Percentiles rank a stretch among this genome's conserved stretches.
These are phyloP conservation scores for Sylvia atricapilla DNA, from an alignment of 2,113 vertebrate genomes.

Conservation along the genomic window DNA sequence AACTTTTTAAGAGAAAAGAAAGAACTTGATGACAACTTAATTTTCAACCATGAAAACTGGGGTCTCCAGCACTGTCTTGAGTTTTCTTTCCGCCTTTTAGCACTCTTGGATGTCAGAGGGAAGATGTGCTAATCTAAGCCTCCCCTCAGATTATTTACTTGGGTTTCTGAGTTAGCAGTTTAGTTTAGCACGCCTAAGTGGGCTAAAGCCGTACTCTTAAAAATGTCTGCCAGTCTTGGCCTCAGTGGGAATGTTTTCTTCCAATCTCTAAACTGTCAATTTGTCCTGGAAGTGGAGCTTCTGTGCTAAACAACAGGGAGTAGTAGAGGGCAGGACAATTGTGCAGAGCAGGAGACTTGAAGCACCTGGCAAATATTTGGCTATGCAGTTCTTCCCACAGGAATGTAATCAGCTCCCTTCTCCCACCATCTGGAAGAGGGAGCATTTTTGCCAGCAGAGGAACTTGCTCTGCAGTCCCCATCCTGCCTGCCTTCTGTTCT, in stretches of 20 bases:
- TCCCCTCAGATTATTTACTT: background rate
- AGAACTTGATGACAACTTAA: background rate
- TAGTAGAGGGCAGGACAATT: conserved; percentile 5
- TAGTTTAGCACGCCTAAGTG: background rate
- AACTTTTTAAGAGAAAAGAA: background rate
- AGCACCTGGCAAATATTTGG: conserved; percentile 51
- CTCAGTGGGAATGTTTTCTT: background rate
- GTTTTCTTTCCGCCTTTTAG: background rate
- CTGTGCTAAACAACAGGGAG: conserved; percentile 25
- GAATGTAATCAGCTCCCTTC: conserved; percentile 15
- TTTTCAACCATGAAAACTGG: background rate
- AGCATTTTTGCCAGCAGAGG: conserved; percentile 36
- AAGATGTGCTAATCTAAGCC: background rate
- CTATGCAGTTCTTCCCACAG: conserved; percentile 23
- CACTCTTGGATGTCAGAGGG: background rate
- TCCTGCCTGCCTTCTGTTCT: conserved; percentile 43
- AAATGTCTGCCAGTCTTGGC: background rate
- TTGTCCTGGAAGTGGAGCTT: conserved; percentile 24
- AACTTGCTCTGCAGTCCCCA: conserved; percentile 12
- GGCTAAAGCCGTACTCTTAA: background rate
- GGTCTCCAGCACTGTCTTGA: background rate
- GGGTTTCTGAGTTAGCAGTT: background rate
- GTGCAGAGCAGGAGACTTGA: background rate
- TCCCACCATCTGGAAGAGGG: conserved; percentile 46
- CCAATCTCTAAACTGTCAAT: conserved; percentile 31